A percentile compares a stretch with the other conserved stretches of the same genome.
phyloP scores from a whole-genome alignment of 2,888 invertebrate species.

The Oligia strigilis region DNA sequence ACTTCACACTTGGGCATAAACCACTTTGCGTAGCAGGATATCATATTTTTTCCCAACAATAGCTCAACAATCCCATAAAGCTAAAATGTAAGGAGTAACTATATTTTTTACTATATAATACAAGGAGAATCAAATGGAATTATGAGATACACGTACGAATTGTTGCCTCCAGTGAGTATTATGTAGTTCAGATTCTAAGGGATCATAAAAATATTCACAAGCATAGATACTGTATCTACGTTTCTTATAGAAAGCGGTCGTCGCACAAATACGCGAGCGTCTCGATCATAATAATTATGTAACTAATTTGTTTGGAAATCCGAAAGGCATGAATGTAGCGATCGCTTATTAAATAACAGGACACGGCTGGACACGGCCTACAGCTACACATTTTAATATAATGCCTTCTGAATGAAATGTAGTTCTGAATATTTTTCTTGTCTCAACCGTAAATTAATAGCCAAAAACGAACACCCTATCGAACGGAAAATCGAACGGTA shows the following conservation, averaged over 20 bases:
- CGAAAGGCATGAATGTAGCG: background rate
- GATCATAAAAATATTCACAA: slow-evolving; percentile 6
- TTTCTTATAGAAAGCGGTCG: background rate
- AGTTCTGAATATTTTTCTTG: background rate
- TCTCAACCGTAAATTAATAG: background rate
- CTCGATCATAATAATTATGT: background rate
- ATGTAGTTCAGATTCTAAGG: slow-evolving; percentile 2
- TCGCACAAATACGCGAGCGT: background rate
- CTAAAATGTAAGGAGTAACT: slow-evolving; percentile 6
- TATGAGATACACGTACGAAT: slow-evolving; percentile 21
- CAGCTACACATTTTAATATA: background rate
- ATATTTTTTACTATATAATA: slow-evolving; percentile 34
- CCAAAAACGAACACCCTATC: background rate
- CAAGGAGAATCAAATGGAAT: slow-evolving; percentile 18
- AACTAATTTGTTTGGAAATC: background rate
- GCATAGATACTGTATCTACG: background rate
- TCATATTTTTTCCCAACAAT: slow-evolving; percentile 19
- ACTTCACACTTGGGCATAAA: slow-evolving; percentile 42
- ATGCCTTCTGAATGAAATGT: background rate
- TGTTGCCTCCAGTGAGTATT: slow-evolving; percentile 20
- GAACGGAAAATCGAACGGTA: background rate
- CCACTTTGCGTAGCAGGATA: slow-evolving; percentile 37
- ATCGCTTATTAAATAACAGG: background rate
- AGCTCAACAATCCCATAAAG: slow-evolving; percentile 6
- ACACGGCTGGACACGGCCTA: background rate